Conservation (phyloP, 2,888 invertebrate genomes). For the Drosophila paracracens region DNA sequence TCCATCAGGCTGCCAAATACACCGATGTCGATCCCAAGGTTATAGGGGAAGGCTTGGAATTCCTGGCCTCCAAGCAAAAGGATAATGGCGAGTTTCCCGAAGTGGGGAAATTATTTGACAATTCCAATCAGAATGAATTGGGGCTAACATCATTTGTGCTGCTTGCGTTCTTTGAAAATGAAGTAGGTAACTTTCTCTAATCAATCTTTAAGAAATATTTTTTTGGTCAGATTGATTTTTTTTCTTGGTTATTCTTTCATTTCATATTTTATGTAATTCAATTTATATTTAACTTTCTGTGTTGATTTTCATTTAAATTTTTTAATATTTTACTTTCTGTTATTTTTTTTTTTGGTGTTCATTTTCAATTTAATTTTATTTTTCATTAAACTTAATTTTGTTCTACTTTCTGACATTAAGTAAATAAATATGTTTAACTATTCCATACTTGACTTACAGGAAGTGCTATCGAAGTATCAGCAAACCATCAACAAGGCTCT, state of each 20-base stretch:
- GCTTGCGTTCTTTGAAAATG: constrained; percentile 90
- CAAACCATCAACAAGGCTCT: constrained; percentile 91
- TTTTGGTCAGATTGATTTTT: not conserved
- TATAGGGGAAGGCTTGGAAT: constrained; percentile 89
- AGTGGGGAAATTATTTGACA: constrained; percentile 89
- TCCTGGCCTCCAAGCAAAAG: constrained; percentile 90
- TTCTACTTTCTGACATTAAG: not conserved
- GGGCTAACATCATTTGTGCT: constrained; percentile 92
- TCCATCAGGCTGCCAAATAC: constrained; percentile 89
- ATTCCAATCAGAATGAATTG: constrained; percentile 88
- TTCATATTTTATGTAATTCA: too few relatives aligned
- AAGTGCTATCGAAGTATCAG: constrained; percentile 85
- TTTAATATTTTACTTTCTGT: too few relatives aligned
- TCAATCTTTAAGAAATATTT: too few relatives aligned
- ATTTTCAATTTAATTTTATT: not conserved
- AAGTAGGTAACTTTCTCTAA: constrained; percentile 81
- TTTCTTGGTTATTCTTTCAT: not conserved
- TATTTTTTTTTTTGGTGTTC: too few relatives aligned
- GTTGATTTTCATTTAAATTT: too few relatives aligned
- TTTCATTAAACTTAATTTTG: not conserved
- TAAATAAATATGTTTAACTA: not conserved
- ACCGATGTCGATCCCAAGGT: constrained; percentile 90
- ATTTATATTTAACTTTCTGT: too few relatives aligned
- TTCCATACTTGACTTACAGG: constrained; percentile 46
- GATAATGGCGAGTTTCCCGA: constrained; percentile 93